Percentiles rank a stretch among this genome's conserved stretches.
Conservation (phyloP, 2,797 vertebrate species). For the Serranus cabrilla region DNA sequence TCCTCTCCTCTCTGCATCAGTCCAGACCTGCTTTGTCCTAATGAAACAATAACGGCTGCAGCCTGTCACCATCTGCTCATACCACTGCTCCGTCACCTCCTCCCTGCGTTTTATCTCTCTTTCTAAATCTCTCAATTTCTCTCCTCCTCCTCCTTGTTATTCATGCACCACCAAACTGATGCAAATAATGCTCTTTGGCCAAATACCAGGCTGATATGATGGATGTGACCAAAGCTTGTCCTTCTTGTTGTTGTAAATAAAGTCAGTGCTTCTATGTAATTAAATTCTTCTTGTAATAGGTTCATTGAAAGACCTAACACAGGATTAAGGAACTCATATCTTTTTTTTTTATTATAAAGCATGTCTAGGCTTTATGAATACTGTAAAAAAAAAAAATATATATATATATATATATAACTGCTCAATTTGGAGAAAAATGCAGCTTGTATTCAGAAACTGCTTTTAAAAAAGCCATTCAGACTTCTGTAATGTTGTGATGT, state of each 20-base stretch:
- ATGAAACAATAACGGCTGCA: conserved; percentile 79
- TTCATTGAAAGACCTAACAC: neutral
- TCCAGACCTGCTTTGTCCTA: conserved; percentile 60
- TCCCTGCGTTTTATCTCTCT: conserved; percentile 10
- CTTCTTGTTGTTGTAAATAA: neutral
- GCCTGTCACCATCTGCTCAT: conserved; percentile 77
- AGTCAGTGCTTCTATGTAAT: neutral
- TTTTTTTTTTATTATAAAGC: no score
- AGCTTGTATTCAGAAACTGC: no score
- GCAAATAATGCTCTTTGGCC: conserved; percentile 29
- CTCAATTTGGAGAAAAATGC: no score
- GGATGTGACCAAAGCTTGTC: conserved; percentile 20
- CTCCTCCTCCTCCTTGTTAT: conserved; percentile 28
- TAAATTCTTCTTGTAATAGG: neutral
- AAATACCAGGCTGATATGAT: conserved; percentile 34
- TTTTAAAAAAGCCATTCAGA: no score
- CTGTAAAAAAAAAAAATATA: no score
- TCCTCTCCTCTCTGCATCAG: conserved; percentile 43
- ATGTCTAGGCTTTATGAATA: no score
- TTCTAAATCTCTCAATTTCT: conserved; percentile 12
- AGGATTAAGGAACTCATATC: no score
- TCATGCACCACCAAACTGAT: conserved; percentile 20
- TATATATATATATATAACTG: no score
- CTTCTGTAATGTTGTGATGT: no score
- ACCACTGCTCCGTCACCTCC: conserved; percentile 51